phyloP scores from a whole-genome alignment of 2,888 invertebrate genomes.

The Chydorus sphaericus region DNA sequence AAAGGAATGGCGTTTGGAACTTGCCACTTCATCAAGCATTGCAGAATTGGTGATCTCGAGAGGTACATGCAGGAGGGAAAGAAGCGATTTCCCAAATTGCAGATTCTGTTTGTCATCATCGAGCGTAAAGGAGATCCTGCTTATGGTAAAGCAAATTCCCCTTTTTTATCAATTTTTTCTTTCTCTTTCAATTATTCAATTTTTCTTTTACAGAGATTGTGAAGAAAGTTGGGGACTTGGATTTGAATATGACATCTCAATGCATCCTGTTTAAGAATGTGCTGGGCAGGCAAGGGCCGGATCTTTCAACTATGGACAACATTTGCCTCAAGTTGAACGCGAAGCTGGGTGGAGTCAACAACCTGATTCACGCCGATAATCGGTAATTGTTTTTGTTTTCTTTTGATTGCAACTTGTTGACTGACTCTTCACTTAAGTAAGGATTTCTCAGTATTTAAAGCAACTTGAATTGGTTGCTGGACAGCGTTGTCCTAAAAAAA shows the following conservation, averaged over 20 bases:
- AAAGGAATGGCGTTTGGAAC: slow-evolving; percentile 18
- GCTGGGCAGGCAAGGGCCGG: slow-evolving; percentile 22
- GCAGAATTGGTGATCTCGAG: slow-evolving; percentile 61
- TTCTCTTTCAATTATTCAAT: neutral
- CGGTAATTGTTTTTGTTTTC: slow-evolving; percentile 18
- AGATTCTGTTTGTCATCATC: slow-evolving; percentile 32
- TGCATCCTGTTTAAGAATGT: slow-evolving; percentile 28
- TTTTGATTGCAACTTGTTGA: no score
- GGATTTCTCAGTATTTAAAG: no score
- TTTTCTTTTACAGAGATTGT: slow-evolving; percentile 28
- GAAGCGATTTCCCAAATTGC: slow-evolving; percentile 28
- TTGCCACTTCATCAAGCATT: slow-evolving; percentile 20
- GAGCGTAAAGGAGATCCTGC: slow-evolving; percentile 26
- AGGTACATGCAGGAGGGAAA: slow-evolving; percentile 41
- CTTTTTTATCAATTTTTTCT: no score
- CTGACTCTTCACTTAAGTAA: no score
- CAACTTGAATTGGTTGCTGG: no score
- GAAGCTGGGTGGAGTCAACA: slow-evolving; percentile 71
- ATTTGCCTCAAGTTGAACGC: slow-evolving; percentile 52
- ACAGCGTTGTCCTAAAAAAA: no score
- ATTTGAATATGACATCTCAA: slow-evolving; percentile 27
- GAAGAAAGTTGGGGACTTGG: slow-evolving; percentile 31
- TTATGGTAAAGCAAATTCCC: no score
- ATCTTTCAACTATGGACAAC: slow-evolving; percentile 45
- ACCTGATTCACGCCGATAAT: slow-evolving; percentile 29